These are phyloP conservation scores for Etheostoma spectabile DNA, from an alignment of 2,113 vertebrate genomes.

Conservation along the genomic window DNA sequence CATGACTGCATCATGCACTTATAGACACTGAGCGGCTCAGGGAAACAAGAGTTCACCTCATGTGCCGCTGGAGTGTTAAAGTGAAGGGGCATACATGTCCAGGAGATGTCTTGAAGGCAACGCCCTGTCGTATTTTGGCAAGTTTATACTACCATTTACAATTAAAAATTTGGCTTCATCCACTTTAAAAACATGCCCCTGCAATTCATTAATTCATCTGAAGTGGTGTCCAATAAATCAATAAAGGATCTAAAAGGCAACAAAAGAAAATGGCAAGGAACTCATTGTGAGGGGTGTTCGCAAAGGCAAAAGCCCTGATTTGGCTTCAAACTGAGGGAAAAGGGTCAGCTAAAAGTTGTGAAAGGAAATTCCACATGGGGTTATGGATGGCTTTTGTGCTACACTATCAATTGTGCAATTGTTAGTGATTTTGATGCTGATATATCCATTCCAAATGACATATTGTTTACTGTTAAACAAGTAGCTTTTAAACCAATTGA, in stretches of 20 bases:
- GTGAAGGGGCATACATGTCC: constrained; percentile 34
- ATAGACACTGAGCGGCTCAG: constrained; percentile 53
- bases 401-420: constrained; percentile 61
- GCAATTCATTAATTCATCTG: constrained; percentile 8
- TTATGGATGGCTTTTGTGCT: constrained; percentile 52
- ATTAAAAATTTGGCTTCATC: constrained; percentile 62
- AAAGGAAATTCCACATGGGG: constrained; percentile 48
- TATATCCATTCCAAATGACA: too few species aligned
- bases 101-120: constrained; percentile 54
- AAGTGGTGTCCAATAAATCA: constrained; percentile 25
- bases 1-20: constrained; percentile 74
- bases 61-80: constrained; percentile 40
- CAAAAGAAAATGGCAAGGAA: constrained; percentile 47
- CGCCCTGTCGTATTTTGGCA: constrained; percentile 58
- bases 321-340: constrained; percentile 60
- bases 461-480: too few species aligned
- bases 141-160: constrained; percentile 48
- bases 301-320: constrained; percentile 76
- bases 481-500: too few species aligned
- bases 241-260: constrained; percentile 60
- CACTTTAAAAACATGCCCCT: constrained; percentile 34
- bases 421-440: constrained; percentile 25
- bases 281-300: constrained; percentile 52
- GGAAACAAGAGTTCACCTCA: constrained; percentile 43
- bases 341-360: constrained; percentile 39